Conservation (phyloP, 2,888 invertebrate species). For the Pegoplata infirma region DNA sequence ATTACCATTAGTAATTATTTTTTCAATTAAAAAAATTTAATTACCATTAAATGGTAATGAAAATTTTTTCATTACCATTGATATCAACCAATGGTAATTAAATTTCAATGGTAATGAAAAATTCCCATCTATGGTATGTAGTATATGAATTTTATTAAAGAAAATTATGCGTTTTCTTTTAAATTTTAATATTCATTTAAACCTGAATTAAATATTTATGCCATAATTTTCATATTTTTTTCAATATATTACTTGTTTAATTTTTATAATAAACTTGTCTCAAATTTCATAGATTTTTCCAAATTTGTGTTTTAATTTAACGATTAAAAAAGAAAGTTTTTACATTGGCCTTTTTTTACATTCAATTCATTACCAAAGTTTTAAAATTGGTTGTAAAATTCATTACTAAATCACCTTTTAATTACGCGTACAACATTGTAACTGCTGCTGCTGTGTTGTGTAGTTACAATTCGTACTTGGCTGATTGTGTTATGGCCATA, state of each 20-base stretch:
- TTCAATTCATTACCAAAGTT: conserved; percentile 13
- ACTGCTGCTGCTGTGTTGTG: not conserved
- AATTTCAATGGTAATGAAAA: no score
- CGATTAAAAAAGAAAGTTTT: conserved; percentile 52
- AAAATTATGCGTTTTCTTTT: conserved; percentile 25
- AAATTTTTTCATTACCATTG: no score
- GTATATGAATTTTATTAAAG: not conserved
- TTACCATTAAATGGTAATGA: no score
- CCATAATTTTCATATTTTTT: conserved; percentile 5
- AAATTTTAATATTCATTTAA: not conserved
- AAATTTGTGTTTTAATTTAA: conserved; percentile 5
- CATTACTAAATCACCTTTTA: no score
- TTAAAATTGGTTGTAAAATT: no score
- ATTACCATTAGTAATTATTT: no score
- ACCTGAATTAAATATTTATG: conserved; percentile 2
- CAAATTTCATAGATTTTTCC: conserved; percentile 20
- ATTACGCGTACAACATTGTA: not conserved
- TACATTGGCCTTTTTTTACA: not conserved
- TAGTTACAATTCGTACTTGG: not conserved
- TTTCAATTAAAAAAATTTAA: no score
- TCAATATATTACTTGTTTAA: conserved; percentile 9
- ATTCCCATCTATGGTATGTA: not conserved
- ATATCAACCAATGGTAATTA: no score
- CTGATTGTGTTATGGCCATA: conserved; percentile 14
- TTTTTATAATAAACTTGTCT: conserved; percentile 22